These are phyloP conservation scores for Drosophila paulistorum DNA, from an alignment of 1,140 invertebrate genomes.

Conservation along the genomic window DNA sequence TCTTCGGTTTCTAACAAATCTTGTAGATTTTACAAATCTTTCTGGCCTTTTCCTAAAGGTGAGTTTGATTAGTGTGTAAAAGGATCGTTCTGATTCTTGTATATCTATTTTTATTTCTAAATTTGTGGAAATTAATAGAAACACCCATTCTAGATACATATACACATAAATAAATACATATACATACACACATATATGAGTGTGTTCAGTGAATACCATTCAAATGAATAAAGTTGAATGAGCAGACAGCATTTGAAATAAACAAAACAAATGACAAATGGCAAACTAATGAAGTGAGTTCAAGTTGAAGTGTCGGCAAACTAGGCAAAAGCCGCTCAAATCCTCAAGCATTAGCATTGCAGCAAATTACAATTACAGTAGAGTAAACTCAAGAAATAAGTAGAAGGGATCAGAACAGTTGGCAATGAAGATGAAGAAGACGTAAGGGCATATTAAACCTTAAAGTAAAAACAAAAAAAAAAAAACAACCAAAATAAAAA, in stretches of 20 bases:
- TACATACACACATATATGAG: neutral
- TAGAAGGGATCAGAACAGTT: constrained; percentile 5
- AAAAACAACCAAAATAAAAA: constrained; percentile 15
- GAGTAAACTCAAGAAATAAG: neutral
- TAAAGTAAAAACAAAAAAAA: constrained; percentile 7
- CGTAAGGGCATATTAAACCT: neutral
- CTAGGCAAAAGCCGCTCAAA: neutral
- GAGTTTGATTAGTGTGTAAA: too few relatives aligned
- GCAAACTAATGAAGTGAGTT: constrained; percentile 37
- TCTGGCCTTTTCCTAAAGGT: too few relatives aligned
- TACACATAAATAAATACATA: neutral
- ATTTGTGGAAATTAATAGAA: too few relatives aligned
- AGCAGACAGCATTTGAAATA: constrained; percentile 39
- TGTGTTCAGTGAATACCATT: constrained; percentile 24
- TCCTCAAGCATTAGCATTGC: constrained; percentile 12
- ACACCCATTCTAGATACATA: too few relatives aligned
- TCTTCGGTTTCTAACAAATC: too few relatives aligned
- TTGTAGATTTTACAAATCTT: too few relatives aligned
- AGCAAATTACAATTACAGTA: constrained; percentile 18
- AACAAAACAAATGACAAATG: constrained; percentile 22
- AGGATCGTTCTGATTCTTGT: too few relatives aligned
- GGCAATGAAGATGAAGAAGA: neutral
- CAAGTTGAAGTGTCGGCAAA: constrained; percentile 2
- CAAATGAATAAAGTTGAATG: constrained; percentile 51
- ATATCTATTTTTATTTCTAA: too few relatives aligned